Percentiles rank a stretch among this genome's conserved stretches.
phyloP scores from a whole-genome alignment of 2,113 vertebrate species.

The Petrocephalus microphthalmus region DNA sequence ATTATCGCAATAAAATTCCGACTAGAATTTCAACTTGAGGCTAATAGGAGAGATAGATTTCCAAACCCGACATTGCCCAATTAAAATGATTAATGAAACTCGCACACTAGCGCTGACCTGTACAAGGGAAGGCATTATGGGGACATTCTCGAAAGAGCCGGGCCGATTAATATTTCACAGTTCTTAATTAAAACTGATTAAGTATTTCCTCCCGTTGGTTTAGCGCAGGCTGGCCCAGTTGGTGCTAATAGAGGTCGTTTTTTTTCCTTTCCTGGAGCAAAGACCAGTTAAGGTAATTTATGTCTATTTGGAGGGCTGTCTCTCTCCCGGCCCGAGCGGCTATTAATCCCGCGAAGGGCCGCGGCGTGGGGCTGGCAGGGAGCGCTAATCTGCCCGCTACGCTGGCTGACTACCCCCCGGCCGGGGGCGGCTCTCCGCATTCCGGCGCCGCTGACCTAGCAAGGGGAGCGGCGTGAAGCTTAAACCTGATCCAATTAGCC shows the following conservation, averaged over 20 bases:
- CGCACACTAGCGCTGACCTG: not conserved
- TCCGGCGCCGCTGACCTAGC: conserved; percentile 55
- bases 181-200: conserved; percentile 10
- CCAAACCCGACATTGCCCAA: not conserved
- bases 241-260: conserved; percentile 11
- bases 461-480: conserved; percentile 73
- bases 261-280: conserved; percentile 3
- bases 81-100: conserved; percentile 4
- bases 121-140: not conserved
- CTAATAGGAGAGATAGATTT: not conserved
- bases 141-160: not conserved
- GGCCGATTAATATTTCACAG: not conserved
- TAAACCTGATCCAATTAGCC: conserved; percentile 89
- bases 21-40: not conserved
- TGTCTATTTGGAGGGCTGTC: conserved; percentile 21
- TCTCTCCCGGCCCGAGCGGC: conserved; percentile 26
- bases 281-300: conserved; percentile 24
- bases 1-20: not conserved
- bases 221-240: conserved; percentile 7
- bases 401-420: conserved; percentile 64
- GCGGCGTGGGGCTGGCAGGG: conserved; percentile 40
- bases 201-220: conserved; percentile 12
- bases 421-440: conserved; percentile 55
- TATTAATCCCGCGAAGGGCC: conserved; percentile 27
- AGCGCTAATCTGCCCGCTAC: conserved; percentile 65